Conservation (phyloP, 1,140 invertebrate genomes). For the Orchesella cincta region DNA sequence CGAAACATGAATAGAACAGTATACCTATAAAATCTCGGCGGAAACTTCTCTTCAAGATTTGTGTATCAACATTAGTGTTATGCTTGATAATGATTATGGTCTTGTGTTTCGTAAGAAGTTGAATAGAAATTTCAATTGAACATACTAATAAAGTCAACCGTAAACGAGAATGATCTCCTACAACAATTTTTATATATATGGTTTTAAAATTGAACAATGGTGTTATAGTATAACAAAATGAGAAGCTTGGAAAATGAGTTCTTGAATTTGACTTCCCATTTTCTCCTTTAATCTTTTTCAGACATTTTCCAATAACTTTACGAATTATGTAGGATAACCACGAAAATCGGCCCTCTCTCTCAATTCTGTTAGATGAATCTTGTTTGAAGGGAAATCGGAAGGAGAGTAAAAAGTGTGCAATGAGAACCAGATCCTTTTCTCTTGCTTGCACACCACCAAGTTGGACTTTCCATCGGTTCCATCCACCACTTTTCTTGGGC, state of each 20-base stretch:
- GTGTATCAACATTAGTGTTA: constrained; percentile 19
- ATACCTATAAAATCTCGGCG: not conserved
- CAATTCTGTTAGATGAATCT: constrained; percentile 26
- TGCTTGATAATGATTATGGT: constrained; percentile 11
- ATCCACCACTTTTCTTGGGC: too few species aligned
- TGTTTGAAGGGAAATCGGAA: not conserved
- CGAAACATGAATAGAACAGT: not conserved
- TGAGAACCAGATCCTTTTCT: too few species aligned
- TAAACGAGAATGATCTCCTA: too few species aligned
- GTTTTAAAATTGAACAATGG: too few species aligned
- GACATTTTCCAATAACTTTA: constrained; percentile 51
- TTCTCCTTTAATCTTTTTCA: constrained; percentile 50
- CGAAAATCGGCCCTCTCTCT: constrained; percentile 39
- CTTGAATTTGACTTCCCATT: constrained; percentile 50
- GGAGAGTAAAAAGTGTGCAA: not conserved
- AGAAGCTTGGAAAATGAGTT: constrained; percentile 51
- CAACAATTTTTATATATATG: too few species aligned
- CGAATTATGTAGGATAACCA: constrained; percentile 51
- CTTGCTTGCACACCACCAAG: too few species aligned
- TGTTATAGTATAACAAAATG: too few species aligned
- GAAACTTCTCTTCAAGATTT: not conserved
- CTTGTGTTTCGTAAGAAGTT: not conserved
- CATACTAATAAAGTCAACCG: too few species aligned
- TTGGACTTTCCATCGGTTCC: too few species aligned
- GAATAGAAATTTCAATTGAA: too few species aligned